Base-by-base conservation (phyloP, 2,113 vertebrate species). In the Hylia prasina region DNA sequence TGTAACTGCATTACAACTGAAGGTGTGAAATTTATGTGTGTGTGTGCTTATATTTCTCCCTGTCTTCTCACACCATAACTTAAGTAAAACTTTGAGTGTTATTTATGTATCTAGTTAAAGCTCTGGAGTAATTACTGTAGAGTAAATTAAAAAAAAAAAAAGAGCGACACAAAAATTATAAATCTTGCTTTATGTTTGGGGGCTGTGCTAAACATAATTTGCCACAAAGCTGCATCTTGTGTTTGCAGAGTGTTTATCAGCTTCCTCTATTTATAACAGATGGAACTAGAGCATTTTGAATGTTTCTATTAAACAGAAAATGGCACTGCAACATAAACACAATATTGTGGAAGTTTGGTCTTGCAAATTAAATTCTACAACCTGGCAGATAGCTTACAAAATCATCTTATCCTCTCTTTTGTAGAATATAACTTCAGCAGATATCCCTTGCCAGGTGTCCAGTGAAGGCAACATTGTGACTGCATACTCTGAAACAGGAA, bases 261-360 rank as follows among this genome's bases (percentile, higher is more conserved):
- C 96, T 95, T 98, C 96, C 96, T 64, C 88, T 94, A 92, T 97
- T 96, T 97, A 87, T 97, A 98, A 98, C 98, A 98, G 98, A 98
- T 98, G 98, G 97, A 96, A 96, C 93, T 79, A 86, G 95, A 95
- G 94, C 95, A 95, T 97, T 97, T 95, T 97, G 96, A 98, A 96
- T 97, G 97, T 98, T 98, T 98, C 97, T 97, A 97, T 98, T 98
- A 98, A 98, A 98, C 97, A 98, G 96, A 97, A 98, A 98, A 97
- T 97, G 97, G 97, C 96, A 97, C 95, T 94, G 95, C 96, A 97
- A 96, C 76, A 96, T 96, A 98, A 97, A 97, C 97, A 98, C 97
- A 97, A 98, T 96, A 98, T 97, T 98, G 97, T 24, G 13, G 97
- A 98, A 98, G 96, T 97, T 98, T 98, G 97, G 97, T 97, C 97